A percentile compares a stretch with the other conserved stretches of the same genome.
Evolutionary conservation across 2,888 invertebrate genomes (phyloP).

Genomic region (Sinentomon sp.): DNA sequence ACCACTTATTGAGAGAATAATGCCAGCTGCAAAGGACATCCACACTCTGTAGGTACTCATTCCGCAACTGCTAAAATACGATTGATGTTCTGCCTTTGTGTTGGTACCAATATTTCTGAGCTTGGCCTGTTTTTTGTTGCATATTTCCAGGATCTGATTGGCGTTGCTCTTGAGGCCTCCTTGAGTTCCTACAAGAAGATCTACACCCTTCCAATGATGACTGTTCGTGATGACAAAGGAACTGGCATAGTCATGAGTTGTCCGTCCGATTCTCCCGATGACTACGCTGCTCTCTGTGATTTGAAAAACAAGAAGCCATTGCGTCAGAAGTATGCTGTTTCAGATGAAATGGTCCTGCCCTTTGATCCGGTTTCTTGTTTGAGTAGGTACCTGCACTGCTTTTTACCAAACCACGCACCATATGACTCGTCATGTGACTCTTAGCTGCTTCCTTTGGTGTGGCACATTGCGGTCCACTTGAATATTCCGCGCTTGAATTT

Average conservation of each 20-base stretch:
- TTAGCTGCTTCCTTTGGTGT: no score
- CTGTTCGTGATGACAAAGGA: slow-evolving; percentile 90
- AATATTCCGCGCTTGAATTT: no score
- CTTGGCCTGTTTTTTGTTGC: neutral
- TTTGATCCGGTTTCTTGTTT: slow-evolving; percentile 30
- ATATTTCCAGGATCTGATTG: slow-evolving; percentile 36
- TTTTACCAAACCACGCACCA: no score
- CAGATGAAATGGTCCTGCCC: slow-evolving; percentile 46
- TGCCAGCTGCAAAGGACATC: no score
- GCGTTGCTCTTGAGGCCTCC: slow-evolving; percentile 56
- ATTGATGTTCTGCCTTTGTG: no score
- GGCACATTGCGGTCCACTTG: no score
- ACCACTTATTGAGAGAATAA: no score
- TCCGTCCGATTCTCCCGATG: slow-evolving; percentile 95
- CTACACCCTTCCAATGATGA: slow-evolving; percentile 88
- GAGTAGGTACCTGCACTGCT: neutral
- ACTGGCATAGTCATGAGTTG: slow-evolving; percentile 95
- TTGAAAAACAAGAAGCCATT: slow-evolving; percentile 79
- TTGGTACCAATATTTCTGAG: no score
- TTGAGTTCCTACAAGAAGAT: slow-evolving; percentile 52
- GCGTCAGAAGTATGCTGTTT: slow-evolving; percentile 69
- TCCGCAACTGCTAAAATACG: no score
- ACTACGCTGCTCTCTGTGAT: slow-evolving; percentile 82
- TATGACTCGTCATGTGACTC: no score
- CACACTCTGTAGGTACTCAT: no score